Conservation (phyloP, 2,888 invertebrate species). For the Malacosoma neustria region DNA sequence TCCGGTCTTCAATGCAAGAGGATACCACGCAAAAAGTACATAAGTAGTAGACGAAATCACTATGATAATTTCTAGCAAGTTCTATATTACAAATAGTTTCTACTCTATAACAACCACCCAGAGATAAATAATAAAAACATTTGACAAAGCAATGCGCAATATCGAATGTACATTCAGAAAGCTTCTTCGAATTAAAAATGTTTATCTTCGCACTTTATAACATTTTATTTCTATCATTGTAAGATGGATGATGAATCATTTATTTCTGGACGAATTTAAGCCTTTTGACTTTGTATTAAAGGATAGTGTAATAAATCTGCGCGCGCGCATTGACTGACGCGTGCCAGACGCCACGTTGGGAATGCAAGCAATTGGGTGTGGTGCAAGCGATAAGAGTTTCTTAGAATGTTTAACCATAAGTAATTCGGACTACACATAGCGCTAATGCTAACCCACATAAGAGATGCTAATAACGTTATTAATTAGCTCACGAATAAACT, state of each 20-base stretch:
- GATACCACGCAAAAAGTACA: too few species aligned
- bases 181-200: neutral
- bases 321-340: constrained; percentile 18
- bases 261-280: constrained; percentile 3
- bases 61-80: too few species aligned
- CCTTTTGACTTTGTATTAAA: constrained; percentile 8
- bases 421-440: too few species aligned
- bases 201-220: neutral
- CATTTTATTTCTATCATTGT: neutral
- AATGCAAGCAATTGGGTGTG: neutral
- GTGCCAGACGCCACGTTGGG: constrained; percentile 12
- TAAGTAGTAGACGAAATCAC: too few species aligned
- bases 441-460: too few species aligned
- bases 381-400: neutral
- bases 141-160: neutral
- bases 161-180: neutral
- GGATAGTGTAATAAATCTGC: constrained; percentile 15
- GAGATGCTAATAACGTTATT: too few species aligned
- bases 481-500: too few species aligned
- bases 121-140: too few species aligned
- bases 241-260: neutral
- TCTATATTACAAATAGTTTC: too few species aligned
- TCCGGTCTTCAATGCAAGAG: too few species aligned
- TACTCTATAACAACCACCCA: too few species aligned
- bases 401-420: too few species aligned